Base-by-base conservation (phyloP, 2,888 invertebrate genomes). In the Pheosia tremula region DNA sequence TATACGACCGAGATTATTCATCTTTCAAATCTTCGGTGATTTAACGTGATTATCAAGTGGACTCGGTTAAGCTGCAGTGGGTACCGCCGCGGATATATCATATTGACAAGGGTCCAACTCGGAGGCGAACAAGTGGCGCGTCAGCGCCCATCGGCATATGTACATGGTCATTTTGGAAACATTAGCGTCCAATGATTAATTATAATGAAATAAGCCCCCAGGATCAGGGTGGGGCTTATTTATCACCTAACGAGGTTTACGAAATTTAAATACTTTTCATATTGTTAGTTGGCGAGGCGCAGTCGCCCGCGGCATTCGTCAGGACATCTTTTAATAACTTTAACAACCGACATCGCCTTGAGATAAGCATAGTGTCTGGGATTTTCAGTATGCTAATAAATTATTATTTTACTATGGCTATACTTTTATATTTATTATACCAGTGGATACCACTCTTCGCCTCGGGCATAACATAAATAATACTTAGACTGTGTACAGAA, bases 181-280 rank as follows among this genome's bases (percentile, higher is more conserved):
- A 78, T 79, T 80, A 80, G 71, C 71, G 60, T 50, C 52, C 54
- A 60, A 77, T 81, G 80, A 85, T 85, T 82, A 78, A 85, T 85
- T 76, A 75, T 74, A 69, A 72, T 72, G 62, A 75, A 75, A 76
- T 77, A 61, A 73, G 64, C 61, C 59, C 52, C 63, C 45, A 63
- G 67, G 61, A 71, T 72, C 61, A 66, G 55, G 59, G 63, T 38
- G 45, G 54, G 64, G 60, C 58, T 66, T 71, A 70, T 78, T 76
- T 69, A 72, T 74, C 59, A 68, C 58, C 63, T 60, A 50, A 57
- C 55, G 11, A 64, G 55, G 59, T 55, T 65, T 62, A 62, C 37
- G 47, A 69, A 61, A 72, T 72, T 69, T 59, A 67, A 70, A 64
- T 69, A 57, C 57, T 63, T 71, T 70, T 74, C 71, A 62, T 70